phyloP scores from a whole-genome alignment of 2,113 vertebrate species.

The Eulacestoma nigropectus region DNA sequence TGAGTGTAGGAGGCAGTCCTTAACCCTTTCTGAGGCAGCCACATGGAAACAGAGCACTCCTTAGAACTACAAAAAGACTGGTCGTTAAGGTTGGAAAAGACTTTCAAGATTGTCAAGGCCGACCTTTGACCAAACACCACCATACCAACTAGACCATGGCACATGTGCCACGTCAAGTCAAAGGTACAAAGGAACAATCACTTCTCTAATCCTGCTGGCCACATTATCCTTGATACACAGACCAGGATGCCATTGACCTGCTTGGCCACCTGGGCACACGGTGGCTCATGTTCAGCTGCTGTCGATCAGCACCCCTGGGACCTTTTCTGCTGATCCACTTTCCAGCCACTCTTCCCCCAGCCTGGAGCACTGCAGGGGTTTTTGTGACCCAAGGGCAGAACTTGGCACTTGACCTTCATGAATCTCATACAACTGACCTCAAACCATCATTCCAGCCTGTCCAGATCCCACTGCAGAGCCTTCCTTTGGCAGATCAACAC shows the following conservation, averaged over 20 bases:
- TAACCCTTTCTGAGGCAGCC: not conserved
- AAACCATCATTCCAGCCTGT: fast-evolving
- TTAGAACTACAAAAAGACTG: not conserved
- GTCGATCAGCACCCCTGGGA: no score
- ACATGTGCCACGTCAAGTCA: not conserved
- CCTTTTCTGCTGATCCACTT: not conserved
- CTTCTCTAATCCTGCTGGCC: not conserved
- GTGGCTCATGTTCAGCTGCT: not conserved
- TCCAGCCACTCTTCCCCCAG: not conserved
- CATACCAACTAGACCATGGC: not conserved
- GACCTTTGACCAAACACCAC: not conserved
- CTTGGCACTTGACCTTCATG: no score
- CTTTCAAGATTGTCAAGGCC: not conserved
- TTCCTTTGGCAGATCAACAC: not conserved
- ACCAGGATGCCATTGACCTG: not conserved
- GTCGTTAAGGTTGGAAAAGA: not conserved
- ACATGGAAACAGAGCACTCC: not conserved
- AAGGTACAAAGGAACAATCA: not conserved
- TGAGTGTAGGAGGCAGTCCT: not conserved
- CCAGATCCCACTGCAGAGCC: not conserved
- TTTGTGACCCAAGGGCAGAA: not conserved
- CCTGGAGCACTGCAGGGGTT: not conserved
- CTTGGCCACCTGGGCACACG: not conserved
- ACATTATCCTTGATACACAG: not conserved
- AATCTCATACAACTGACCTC: not conserved